Percentiles rank a stretch among this genome's conserved stretches.
Conservation (phyloP, 2,888 invertebrate species). For the Priocnemis perturbator region DNA sequence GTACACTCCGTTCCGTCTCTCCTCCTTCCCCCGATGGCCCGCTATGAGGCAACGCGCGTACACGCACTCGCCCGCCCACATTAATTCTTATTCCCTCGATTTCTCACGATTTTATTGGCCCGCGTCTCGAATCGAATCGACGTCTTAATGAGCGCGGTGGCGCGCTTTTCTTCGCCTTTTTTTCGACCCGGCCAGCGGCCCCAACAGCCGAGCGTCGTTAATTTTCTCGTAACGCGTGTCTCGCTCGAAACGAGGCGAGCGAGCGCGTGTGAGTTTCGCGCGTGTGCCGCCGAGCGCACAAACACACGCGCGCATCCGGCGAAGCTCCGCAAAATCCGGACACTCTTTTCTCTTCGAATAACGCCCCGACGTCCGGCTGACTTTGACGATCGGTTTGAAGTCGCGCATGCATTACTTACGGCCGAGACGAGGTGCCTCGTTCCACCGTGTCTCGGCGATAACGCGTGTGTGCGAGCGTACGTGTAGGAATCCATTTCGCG, state of each 20-base stretch:
- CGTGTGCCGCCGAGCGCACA: not conserved
- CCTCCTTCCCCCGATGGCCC: too few species aligned
- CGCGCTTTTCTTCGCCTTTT: slow-evolving; percentile 2
- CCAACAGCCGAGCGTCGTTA: not conserved
- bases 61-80: slow-evolving; percentile 4
- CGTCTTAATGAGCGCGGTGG: slow-evolving; percentile 10
- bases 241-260: not conserved
- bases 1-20: too few species aligned
- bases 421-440: slow-evolving; percentile 20
- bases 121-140: slow-evolving; percentile 6
- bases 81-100: not conserved
- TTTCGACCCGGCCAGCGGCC: not conserved
- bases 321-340: not conserved
- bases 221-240: not conserved
- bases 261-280: too few species aligned
- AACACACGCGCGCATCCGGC: too few species aligned
- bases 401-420: slow-evolving; percentile 51
- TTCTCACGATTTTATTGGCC: slow-evolving; percentile 1
- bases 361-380: slow-evolving; percentile 29
- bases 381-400: slow-evolving; percentile 53
- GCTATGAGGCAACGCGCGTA: too few species aligned
- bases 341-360: slow-evolving; percentile 2
- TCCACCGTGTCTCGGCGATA: slow-evolving; percentile 9
- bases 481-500: slow-evolving; percentile 54
- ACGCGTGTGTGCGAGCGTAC: slow-evolving; percentile 9